Evolutionary conservation across 2,797 vertebrate genomes (phyloP).

Genomic region (Rhinella marina): DNA sequence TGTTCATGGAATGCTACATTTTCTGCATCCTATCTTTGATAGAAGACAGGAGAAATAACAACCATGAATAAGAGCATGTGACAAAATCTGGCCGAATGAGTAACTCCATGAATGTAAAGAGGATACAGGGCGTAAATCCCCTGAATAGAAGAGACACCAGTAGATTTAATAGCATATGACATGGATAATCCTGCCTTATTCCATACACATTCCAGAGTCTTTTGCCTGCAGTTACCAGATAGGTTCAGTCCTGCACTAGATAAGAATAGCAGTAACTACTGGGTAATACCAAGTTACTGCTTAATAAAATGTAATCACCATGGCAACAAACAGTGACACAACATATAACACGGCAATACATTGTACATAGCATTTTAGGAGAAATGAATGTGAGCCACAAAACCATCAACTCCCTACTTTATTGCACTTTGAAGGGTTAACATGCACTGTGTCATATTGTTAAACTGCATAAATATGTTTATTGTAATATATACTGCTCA

Average conservation of each 20-base stretch:
- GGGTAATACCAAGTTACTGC: background rate
- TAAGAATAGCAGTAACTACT: background rate
- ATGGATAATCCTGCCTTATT: background rate
- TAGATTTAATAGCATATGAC: background rate
- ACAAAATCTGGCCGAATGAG: background rate
- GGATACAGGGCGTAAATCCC: background rate
- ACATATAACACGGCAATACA: background rate
- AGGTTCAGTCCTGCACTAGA: background rate
- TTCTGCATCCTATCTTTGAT: background rate
- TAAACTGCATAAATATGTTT: too few relatives aligned
- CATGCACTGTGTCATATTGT: too few relatives aligned
- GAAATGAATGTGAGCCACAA: background rate
- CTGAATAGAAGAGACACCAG: background rate
- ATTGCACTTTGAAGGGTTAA: too few relatives aligned
- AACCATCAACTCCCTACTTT: too few relatives aligned
- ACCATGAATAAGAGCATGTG: background rate
- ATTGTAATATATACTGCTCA: too few relatives aligned
- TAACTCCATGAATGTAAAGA: background rate
- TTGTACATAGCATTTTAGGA: background rate
- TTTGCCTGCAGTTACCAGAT: background rate
- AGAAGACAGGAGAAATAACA: background rate
- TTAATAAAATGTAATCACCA: constrained; percentile 12
- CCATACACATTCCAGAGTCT: background rate
- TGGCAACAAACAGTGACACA: constrained; percentile 23
- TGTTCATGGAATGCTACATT: background rate